These are phyloP conservation scores for Micrasema minimum DNA, from an alignment of 1,140 invertebrate species.

Conservation along the genomic window DNA sequence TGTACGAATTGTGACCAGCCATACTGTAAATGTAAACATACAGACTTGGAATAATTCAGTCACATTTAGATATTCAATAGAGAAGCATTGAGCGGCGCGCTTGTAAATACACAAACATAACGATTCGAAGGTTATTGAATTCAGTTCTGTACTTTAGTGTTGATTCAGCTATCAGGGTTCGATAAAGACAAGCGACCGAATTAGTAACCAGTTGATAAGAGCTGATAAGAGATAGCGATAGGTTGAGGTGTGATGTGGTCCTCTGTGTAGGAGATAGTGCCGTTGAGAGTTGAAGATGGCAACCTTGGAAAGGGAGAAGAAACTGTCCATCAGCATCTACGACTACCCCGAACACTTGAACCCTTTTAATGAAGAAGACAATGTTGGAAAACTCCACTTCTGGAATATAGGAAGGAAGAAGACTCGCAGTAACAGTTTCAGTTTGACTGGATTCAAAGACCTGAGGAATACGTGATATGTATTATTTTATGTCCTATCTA, in stretches of 20 bases:
- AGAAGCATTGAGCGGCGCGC: background rate
- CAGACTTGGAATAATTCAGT: constrained; percentile 2
- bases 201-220: constrained; percentile 12
- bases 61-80: background rate
- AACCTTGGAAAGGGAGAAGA: constrained; percentile 46
- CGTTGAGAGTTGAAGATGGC: constrained; percentile 32
- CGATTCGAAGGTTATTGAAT: constrained; percentile 18
- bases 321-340: constrained; percentile 66
- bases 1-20: no score
- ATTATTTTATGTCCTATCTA: no score
- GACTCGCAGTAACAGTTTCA: constrained; percentile 68
- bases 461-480: constrained; percentile 66
- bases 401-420: constrained; percentile 64
- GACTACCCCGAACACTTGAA: constrained; percentile 80
- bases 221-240: constrained; percentile 20
- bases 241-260: constrained; percentile 13
- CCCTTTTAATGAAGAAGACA: constrained; percentile 75
- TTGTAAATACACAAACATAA: background rate
- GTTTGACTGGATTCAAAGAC: constrained; percentile 67
- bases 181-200: constrained; percentile 24
- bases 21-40: no score
- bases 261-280: constrained; percentile 3
- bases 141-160: background rate
- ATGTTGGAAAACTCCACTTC: constrained; percentile 69
- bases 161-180: constrained; percentile 20